Conservation (phyloP, 2,113 vertebrate genomes). For the Genyomyrus donnyi region DNA sequence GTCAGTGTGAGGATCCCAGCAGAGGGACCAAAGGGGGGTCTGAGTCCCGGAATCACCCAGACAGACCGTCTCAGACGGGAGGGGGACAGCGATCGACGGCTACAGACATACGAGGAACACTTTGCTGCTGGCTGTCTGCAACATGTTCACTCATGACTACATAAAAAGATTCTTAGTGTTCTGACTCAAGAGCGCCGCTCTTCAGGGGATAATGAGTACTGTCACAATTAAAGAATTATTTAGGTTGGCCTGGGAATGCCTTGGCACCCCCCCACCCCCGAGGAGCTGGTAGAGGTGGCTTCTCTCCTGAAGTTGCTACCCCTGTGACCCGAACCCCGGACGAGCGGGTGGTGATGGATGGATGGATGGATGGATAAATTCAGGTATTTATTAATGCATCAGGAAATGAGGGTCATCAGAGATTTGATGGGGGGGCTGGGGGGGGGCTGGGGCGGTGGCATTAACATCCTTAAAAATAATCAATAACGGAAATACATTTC, state of each 20-base stretch:
- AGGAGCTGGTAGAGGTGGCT: too few relatives aligned
- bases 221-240: neutral
- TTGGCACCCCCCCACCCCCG: too few relatives aligned
- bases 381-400: neutral
- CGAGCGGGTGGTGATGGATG: too few relatives aligned
- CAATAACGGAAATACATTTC: neutral
- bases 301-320: too few relatives aligned
- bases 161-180: neutral
- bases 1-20: neutral
- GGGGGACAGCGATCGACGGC: too few relatives aligned
- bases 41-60: neutral
- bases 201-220: neutral
- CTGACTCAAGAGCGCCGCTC: neutral
- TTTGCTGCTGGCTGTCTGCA: neutral
- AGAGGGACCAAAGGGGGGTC: neutral
- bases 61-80: neutral
- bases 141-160: neutral
- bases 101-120: neutral
- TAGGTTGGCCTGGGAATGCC: neutral
- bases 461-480: neutral
- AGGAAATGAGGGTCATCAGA: neutral
- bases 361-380: neutral
- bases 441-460: neutral
- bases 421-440: neutral
- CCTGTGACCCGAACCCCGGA: too few relatives aligned